Percentiles rank a stretch among this genome's conserved stretches.
Evolutionary conservation across 2,888 invertebrate genomes (phyloP).

Genomic region (Apocheima hispidaria): DNA sequence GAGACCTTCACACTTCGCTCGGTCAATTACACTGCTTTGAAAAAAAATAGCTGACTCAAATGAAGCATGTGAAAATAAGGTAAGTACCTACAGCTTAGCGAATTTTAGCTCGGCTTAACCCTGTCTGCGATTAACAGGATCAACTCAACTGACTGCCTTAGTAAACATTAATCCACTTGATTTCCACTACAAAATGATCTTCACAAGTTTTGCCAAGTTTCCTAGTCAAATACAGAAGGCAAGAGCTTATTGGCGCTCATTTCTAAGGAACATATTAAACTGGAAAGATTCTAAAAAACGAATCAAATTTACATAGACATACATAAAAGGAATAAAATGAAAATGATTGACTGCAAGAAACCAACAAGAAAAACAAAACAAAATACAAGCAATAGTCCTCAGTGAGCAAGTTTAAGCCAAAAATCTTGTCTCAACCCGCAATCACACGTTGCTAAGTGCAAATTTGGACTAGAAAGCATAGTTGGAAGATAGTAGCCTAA

Average conservation of each 20-base stretch:
- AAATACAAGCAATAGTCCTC: no score
- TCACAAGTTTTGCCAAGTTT: background rate
- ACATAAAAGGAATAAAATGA: no score
- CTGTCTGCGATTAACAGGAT: slow-evolving; percentile 16
- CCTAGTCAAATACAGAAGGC: background rate
- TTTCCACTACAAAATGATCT: slow-evolving; percentile 1
- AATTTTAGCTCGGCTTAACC: slow-evolving; percentile 10
- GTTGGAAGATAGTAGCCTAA: background rate
- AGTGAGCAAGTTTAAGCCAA: no score
- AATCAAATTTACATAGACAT: no score
- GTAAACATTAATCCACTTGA: slow-evolving; percentile 8
- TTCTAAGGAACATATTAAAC: background rate
- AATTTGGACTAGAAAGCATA: background rate
- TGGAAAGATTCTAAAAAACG: background rate
- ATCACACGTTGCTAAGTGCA: background rate
- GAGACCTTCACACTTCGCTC: no score
- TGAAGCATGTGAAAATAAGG: slow-evolving; percentile 14
- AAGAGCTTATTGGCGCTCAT: background rate
- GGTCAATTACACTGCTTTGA: background rate
- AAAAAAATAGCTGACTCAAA: background rate
- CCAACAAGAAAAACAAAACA: background rate
- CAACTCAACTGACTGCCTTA: slow-evolving; percentile 10
- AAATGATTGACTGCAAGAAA: background rate
- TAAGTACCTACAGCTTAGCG: slow-evolving; percentile 11
- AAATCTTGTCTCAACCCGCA: no score